Evolutionary conservation across 2,113 vertebrate genomes (phyloP).

Genomic region (Halichoerus grypus): DNA sequence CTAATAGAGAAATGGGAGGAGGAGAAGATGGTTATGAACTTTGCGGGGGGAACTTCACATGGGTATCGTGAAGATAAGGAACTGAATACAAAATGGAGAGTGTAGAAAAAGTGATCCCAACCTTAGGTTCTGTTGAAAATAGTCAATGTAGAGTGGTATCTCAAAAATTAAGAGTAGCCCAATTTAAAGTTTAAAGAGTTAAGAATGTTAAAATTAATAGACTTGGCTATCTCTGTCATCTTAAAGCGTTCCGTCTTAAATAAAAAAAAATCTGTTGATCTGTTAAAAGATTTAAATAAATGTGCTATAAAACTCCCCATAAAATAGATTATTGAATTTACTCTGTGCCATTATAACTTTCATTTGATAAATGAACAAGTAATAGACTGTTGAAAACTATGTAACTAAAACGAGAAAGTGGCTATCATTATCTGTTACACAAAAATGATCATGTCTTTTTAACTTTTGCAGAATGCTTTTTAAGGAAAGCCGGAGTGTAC

Average conservation of each 20-base stretch:
- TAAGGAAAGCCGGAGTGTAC: slow-evolving; percentile 97
- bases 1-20: background rate
- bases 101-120: background rate
- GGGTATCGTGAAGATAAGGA: background rate
- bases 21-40: background rate
- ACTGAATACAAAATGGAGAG: background rate
- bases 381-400: slow-evolving; percentile 61
- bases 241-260: background rate
- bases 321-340: slow-evolving; percentile 28
- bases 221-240: background rate
- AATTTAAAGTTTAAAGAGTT: slow-evolving; percentile 21
- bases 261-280: background rate
- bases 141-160: background rate
- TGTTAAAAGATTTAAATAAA: slow-evolving; percentile 52
- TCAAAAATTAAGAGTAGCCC: background rate
- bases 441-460: slow-evolving; percentile 58
- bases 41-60: background rate
- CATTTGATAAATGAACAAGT: slow-evolving; percentile 47
- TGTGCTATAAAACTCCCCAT: background rate
- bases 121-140: background rate
- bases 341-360: background rate
- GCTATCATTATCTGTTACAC: background rate
- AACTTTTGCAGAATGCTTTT: slow-evolving; percentile 94
- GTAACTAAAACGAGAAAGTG: background rate
- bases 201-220: slow-evolving; percentile 38